Base-by-base conservation (phyloP, 2,888 invertebrate species). In the Neuroscelio doddi region DNA sequence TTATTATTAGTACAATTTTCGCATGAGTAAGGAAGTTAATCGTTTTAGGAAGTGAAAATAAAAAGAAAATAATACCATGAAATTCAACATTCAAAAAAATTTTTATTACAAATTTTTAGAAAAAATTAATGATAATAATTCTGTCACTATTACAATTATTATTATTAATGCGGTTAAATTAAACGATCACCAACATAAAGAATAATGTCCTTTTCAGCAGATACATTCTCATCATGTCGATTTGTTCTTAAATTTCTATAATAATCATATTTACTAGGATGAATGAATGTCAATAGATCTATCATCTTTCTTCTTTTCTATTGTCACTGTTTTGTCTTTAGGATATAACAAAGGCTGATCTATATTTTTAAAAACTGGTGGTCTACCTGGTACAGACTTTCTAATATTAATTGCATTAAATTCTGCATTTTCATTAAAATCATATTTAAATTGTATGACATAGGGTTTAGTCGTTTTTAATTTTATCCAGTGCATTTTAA, bases 381-480 rank as follows among this genome's bases (percentile, higher is more conserved):
- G 61, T 73, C 64, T 66, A 63, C 58, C 58, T 58, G 30, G 55
- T 58, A 63, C 42, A 68, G 57, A 59, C 58, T 68, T 71, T 46
- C 53, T 68, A 51, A 71, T 71, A 68, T 69, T 67, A 68, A 64
- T 67, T 42, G 53, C 64, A 39, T 70, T 44, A 67, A 72, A 71
- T 70, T 69, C 63, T 61, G 57, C 16, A 68, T 71, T 56, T 69
- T 69, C 58, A 44, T 68, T 72, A 65, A 30, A 68, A 52, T 71
- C 66, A 65, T 51, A 64, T 68, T 71, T 70, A 57, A 69, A 65
- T 70, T 71, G 59, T 70, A 70, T 69, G 59, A 71, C 41, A 44
- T 70, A 47, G 46, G 66, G 68, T 70, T 66, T 71, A 38, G 59
- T 66, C 41, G 45, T 69, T 66, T 66, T 56, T 63, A 66, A 56